Evolutionary conservation across 2,797 vertebrate genomes (phyloP).

Genomic region (Babyrousa celebensis): DNA sequence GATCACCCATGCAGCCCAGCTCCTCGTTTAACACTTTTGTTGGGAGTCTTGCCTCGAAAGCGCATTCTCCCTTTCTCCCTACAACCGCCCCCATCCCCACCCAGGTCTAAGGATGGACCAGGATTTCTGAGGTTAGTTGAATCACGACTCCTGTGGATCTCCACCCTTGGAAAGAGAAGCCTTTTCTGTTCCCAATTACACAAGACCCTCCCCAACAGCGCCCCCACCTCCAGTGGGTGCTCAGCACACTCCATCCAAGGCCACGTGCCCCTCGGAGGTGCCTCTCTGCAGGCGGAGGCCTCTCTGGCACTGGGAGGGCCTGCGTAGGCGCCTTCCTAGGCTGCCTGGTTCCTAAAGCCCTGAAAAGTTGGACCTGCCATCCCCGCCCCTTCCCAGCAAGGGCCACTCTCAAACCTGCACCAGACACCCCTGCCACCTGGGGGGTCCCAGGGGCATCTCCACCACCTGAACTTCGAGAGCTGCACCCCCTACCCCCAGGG

Average conservation of each 20-base stretch:
- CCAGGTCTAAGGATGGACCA: neutral
- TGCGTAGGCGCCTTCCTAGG: no score
- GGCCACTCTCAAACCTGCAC: neutral
- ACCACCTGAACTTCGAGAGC: no score
- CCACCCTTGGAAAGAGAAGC: no score
- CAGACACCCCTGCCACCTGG: no score
- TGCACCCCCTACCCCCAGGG: fast-evolving
- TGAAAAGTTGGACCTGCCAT: neutral
- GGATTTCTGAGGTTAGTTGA: neutral
- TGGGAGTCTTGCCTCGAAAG: neutral
- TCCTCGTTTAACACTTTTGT: neutral
- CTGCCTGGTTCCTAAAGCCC: neutral
- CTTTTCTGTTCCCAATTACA: neutral
- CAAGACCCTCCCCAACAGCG: neutral
- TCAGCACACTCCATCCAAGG: neutral
- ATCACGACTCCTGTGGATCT: neutral
- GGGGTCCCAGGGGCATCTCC: neutral
- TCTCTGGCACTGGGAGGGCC: no score
- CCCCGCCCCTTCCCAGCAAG: no score
- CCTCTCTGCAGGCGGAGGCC: neutral
- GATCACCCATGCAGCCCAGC: neutral
- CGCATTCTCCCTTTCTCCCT: neutral
- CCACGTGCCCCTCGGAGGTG: neutral
- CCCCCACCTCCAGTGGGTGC: neutral
- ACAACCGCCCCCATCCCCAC: neutral